These are phyloP conservation scores for Drosophila saltans DNA, from an alignment of 1,140 invertebrate species.

Conservation along the genomic window DNA sequence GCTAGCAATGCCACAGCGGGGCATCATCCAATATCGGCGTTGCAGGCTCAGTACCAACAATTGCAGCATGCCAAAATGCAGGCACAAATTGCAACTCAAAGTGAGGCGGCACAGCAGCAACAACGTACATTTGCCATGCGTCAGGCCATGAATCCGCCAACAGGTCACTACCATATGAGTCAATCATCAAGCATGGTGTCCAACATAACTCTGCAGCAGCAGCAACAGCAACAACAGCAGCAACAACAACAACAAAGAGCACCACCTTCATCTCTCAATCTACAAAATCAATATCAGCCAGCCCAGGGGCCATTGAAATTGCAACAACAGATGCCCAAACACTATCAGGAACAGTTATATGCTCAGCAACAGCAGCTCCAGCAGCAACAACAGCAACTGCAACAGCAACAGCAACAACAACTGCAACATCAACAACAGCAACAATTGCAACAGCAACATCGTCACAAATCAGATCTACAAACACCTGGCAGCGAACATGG, in stretches of 20 bases:
- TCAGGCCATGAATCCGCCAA: constrained; percentile 84
- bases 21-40: constrained; percentile 83
- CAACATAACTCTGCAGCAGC: constrained; percentile 62
- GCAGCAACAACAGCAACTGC: constrained; percentile 54
- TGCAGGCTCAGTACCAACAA: constrained; percentile 85
- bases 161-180: constrained; percentile 77
- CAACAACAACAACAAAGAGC: constrained; percentile 62
- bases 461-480: constrained; percentile 65
- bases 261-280: constrained; percentile 74
- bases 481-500: constrained; percentile 77
- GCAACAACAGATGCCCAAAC: constrained; percentile 66
- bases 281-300: constrained; percentile 77
- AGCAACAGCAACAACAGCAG: constrained; percentile 53
- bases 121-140: constrained; percentile 86
- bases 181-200: constrained; percentile 77
- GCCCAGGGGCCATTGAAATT: constrained; percentile 72
- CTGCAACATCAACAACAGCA: constrained; percentile 56
- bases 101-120: constrained; percentile 86
- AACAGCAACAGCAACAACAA: constrained; percentile 39
- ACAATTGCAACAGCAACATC: constrained; percentile 74
- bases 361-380: constrained; percentile 60
- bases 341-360: constrained; percentile 75
- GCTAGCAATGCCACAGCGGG: constrained; percentile 83
- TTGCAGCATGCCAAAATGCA: constrained; percentile 86
- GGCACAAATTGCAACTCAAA: constrained; percentile 86